Conservation (phyloP, 2,113 vertebrate species). For the Euleptes europaea region DNA sequence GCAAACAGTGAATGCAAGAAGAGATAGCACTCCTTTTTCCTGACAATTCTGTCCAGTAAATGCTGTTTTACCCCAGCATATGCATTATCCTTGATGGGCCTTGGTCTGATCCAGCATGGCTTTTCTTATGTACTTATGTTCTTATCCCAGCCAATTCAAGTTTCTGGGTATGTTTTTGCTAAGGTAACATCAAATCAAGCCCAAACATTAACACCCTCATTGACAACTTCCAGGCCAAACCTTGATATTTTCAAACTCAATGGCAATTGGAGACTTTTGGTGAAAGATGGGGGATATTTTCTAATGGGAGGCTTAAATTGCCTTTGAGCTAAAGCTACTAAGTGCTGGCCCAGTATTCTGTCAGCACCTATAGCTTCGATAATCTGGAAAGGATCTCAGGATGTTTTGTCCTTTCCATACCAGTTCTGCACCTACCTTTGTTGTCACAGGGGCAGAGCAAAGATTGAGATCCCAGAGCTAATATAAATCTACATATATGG, state of each 20-base stretch:
- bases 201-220: not conserved
- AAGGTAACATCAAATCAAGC: not conserved
- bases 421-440: not conserved
- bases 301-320: not conserved
- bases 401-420: not conserved
- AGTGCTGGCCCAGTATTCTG: not conserved
- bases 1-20: too few species aligned
- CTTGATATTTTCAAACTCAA: not conserved
- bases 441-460: not conserved
- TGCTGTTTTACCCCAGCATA: too few species aligned
- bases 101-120: too few species aligned
- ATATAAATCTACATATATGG: not conserved
- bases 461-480: not conserved
- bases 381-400: too few species aligned
- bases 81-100: too few species aligned
- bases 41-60: too few species aligned
- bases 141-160: too few species aligned
- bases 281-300: not conserved
- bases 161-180: too few species aligned
- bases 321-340: not conserved
- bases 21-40: too few species aligned
- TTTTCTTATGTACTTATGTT: too few species aligned
- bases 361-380: not conserved
- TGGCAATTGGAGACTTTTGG: not conserved
- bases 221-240: not conserved